phyloP scores from a whole-genome alignment of 2,797 vertebrate genomes.

The Margarornis squamiger region DNA sequence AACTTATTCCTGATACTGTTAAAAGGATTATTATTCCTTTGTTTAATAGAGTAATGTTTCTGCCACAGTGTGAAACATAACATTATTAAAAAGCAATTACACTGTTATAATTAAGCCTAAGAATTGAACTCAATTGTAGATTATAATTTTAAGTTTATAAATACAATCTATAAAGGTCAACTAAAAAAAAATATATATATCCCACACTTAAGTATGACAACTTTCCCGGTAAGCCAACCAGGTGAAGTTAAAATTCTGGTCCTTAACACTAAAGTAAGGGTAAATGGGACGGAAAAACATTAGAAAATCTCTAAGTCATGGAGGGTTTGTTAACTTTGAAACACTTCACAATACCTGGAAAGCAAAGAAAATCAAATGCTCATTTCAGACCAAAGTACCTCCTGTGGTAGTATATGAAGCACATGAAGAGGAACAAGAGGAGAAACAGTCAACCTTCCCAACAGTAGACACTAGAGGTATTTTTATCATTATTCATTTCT shows the following conservation, averaged over 20 bases:
- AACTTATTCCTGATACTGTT: background rate
- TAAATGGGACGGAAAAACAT: background rate
- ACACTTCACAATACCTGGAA: background rate
- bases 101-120: background rate
- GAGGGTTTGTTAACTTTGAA: background rate
- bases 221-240: background rate
- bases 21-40: background rate
- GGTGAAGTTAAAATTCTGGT: background rate
- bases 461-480: constrained; percentile 48
- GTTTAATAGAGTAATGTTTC: background rate
- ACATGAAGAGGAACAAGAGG: constrained; percentile 63
- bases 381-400: constrained; percentile 58
- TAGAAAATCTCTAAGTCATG: background rate
- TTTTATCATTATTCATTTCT: constrained; percentile 17
- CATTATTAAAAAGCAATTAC: background rate
- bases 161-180: background rate
- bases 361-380: constrained; percentile 14
- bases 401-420: constrained; percentile 51
- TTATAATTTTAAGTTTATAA: background rate
- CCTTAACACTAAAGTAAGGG: background rate
- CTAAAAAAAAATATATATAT: background rate
- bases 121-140: background rate
- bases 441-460: background rate
- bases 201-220: background rate
- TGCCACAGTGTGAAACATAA: background rate